Evolutionary conservation across 2,797 vertebrate species (phyloP).

Genomic region (Molossus molossus): DNA sequence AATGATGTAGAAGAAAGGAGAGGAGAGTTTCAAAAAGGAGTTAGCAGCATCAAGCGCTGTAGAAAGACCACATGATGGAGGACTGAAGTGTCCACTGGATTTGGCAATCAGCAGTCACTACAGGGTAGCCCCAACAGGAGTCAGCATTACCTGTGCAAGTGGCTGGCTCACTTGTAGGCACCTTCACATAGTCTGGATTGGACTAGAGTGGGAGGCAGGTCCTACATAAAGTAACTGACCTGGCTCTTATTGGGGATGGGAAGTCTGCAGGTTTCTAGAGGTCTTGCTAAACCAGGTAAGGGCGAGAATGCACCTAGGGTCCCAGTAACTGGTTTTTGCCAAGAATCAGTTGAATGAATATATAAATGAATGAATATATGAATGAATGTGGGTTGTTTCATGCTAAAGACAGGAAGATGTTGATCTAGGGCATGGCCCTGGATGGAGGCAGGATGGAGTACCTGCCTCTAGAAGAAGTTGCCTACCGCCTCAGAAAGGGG

Average conservation of each 20-base stretch:
- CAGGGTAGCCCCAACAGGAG: not conserved
- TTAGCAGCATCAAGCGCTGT: not conserved
- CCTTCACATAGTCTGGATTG: not conserved
- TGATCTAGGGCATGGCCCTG: not conserved
- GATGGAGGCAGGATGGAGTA: not conserved
- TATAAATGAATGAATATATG: not conserved
- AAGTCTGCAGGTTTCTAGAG: not conserved
- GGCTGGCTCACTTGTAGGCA: not conserved
- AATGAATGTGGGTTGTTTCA: constrained; percentile 1
- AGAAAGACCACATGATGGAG: not conserved
- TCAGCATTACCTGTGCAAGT: not conserved
- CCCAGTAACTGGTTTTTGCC: not conserved
- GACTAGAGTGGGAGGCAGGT: not conserved
- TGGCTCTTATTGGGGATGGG: not conserved
- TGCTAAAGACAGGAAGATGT: not conserved
- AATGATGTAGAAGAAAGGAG: not conserved
- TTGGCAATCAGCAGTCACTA: not conserved
- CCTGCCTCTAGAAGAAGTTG: not conserved
- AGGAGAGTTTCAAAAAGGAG: not conserved
- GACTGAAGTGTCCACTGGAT: not conserved
- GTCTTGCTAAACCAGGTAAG: not conserved
- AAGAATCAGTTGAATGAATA: not conserved
- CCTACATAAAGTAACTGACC: not conserved
- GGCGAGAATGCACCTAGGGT: not conserved
- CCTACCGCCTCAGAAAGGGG: not conserved